These are phyloP conservation scores for Bombus superbus DNA, from an alignment of 1,140 invertebrate genomes.

Conservation along the genomic window DNA sequence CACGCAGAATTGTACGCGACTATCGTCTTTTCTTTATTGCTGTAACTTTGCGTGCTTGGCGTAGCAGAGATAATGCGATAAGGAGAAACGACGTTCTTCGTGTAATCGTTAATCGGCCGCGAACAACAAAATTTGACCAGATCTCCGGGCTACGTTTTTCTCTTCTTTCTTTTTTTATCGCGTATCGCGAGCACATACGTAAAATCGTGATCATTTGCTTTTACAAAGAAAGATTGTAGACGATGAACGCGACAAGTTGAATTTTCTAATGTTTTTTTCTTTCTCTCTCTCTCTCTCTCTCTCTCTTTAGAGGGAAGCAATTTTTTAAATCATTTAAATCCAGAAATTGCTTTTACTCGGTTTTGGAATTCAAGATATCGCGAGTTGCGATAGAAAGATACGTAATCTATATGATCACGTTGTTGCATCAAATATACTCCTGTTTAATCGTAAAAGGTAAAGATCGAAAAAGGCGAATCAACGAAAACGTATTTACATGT, in stretches of 20 bases:
- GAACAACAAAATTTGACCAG: background rate
- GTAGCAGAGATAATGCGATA: background rate
- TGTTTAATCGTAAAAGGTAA: background rate
- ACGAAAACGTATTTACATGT: background rate
- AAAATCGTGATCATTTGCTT: background rate
- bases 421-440: too few species aligned
- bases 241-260: too few species aligned
- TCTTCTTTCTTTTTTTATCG: too few species aligned
- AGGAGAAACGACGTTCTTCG: background rate
- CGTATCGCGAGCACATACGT: background rate
- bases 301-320: too few species aligned
- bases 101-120: background rate
- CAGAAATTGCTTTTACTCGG: too few species aligned
- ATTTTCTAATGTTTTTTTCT: too few species aligned
- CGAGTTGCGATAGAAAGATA: too few species aligned
- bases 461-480: accelerated
- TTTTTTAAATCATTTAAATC: too few species aligned
- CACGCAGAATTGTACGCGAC: too few species aligned
- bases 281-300: too few species aligned
- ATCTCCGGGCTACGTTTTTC: background rate
- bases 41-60: background rate
- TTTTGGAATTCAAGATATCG: too few species aligned
- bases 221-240: background rate
- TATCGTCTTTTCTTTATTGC: background rate
- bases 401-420: too few species aligned